Evolutionary conservation across 2,113 vertebrate species (phyloP), one percentile per base, ranked within the genome.

Genomic region (Phrynosoma blainvillii): DNA sequence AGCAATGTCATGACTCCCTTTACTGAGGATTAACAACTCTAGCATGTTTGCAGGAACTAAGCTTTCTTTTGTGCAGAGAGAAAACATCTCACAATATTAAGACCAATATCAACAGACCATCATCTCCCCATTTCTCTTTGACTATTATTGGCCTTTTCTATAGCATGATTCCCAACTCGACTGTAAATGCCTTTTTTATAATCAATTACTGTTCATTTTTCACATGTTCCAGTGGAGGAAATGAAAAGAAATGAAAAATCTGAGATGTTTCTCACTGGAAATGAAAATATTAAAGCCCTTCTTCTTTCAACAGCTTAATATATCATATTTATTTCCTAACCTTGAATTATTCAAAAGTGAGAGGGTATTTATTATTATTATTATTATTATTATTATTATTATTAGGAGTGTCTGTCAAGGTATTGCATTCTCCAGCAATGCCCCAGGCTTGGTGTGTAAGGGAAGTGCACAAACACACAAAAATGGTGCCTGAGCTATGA

Each of bases 291-390:
- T 1, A n/a, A 36, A 20, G 65, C 27, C 40, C 18, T 71, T 32
- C 25, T 85, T 87, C 87, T 91, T 88, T 79, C 88, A 88, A 1
- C 27, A n/a, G 82, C 54, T 32, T 75, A 52, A 82, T 68, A 59
- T 0, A 0, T 66, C 11, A 32, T 16, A 5, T 25, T 84, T 73
- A 85, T 40, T 80, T 88, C 82, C 59, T 90, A 0, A 30, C 47
- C 42, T 56, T 88, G n/a, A 42, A 70, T 88, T 54, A 1, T 76
- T 87, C 86, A 73, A 11, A 66, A 87, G 30, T 84, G 32, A 14
- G 21, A 0, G 4, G 42, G 65, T 1, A 16, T 70, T 84, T 11
- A 36, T 36, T 36, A 36, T 36, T 36, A 36, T 36, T 36, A 36
- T 36, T 36, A 36, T 36, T 36, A 36, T 36, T 36, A 36, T 36